phyloP scores from a whole-genome alignment of 2,888 invertebrate species.

The Nudaria mundana region DNA sequence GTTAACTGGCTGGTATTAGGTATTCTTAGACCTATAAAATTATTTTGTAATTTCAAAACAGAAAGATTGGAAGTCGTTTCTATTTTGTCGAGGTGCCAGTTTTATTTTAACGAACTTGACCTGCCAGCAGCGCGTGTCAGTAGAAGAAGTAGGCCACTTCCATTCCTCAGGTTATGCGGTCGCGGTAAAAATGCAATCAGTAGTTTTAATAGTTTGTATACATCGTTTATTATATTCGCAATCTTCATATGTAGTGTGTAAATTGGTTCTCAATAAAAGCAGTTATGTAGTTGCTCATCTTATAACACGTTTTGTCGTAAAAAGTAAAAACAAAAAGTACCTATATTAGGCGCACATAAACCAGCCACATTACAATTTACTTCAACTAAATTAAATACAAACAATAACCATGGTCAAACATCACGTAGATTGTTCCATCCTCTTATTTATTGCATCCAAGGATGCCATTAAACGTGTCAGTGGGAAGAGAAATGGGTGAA shows the following conservation, averaged over 20 bases:
- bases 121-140: conserved; percentile 39
- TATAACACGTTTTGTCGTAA: too few species aligned
- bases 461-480: conserved; percentile 31
- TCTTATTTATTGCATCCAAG: conserved; percentile 28
- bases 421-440: conserved; percentile 22
- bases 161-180: conserved; percentile 35
- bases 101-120: conserved; percentile 50
- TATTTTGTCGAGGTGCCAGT: conserved; percentile 6
- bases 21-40: background rate
- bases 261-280: too few species aligned
- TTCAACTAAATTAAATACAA: conserved; percentile 4
- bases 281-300: too few species aligned
- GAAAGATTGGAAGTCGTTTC: conserved; percentile 8
- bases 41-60: background rate
- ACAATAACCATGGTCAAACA: too few species aligned
- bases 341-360: too few species aligned
- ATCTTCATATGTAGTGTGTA: too few species aligned
- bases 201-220: background rate
- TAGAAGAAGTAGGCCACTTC: conserved; percentile 39
- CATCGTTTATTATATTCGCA: too few species aligned
- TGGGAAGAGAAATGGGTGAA: conserved; percentile 24
- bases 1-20: too few species aligned
- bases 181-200: conserved; percentile 36
- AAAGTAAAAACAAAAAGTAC: too few species aligned
- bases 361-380: background rate